These are phyloP conservation scores for Aplochiton taeniatus DNA, from an alignment of 2,797 vertebrate genomes.

Conservation along the genomic window DNA sequence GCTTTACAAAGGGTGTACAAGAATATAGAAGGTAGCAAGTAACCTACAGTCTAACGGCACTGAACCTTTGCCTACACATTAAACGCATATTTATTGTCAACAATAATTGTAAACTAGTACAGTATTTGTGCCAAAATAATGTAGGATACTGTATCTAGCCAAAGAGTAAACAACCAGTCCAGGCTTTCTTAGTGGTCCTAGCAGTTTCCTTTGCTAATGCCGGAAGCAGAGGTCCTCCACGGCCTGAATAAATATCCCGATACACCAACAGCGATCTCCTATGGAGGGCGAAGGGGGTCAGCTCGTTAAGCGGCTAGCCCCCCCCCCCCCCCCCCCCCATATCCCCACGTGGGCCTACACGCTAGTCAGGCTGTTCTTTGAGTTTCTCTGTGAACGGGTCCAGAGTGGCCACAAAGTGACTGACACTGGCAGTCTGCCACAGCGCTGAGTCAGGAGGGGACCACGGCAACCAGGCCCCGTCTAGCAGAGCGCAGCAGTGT, in stretches of 20 bases:
- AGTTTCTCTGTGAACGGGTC: constrained; percentile 25
- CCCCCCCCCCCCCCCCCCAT: constrained; percentile 58
- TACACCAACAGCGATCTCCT: constrained; percentile 25
- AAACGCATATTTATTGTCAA: too few relatives aligned
- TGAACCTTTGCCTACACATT: too few relatives aligned
- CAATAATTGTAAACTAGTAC: too few relatives aligned
- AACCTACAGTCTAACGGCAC: too few relatives aligned
- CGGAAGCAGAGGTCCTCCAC: constrained; percentile 19
- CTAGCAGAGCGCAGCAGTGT: constrained; percentile 62
- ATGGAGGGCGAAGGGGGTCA: constrained; percentile 15
- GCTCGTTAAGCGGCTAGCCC: constrained; percentile 25
- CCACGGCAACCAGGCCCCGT: constrained; percentile 41
- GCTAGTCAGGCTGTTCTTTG: constrained; percentile 41
- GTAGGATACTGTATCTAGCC: too few relatives aligned
- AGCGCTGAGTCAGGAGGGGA: constrained; percentile 73
- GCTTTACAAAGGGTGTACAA: neutral
- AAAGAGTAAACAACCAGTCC: too few relatives aligned
- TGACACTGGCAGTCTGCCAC: constrained; percentile 63
- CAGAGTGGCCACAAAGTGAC: constrained; percentile 51
- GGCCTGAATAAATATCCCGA: constrained; percentile 35
- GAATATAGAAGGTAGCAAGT: too few relatives aligned
- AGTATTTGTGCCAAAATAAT: too few relatives aligned
- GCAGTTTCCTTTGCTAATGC: constrained; percentile 33
- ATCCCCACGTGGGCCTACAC: constrained; percentile 47
- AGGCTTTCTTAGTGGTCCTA: constrained; percentile 5